Percentiles rank a stretch among this genome's conserved stretches.
These are phyloP conservation scores for Mustelus asterias DNA, from an alignment of 2,113 vertebrate genomes.

Conservation along the genomic window DNA sequence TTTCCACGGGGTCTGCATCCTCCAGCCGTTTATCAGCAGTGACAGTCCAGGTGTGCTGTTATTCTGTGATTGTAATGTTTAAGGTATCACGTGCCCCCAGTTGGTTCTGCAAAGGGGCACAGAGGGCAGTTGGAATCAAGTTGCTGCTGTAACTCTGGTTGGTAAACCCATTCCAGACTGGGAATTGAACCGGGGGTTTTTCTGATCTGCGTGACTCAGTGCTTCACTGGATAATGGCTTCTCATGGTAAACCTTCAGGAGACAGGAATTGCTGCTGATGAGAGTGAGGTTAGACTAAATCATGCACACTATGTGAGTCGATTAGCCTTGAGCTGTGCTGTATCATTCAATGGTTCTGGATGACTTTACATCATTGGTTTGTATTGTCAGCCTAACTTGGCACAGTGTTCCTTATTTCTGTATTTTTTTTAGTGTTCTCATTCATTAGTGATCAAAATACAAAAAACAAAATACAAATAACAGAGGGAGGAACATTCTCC, in stretches of 20 bases:
- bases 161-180: background rate
- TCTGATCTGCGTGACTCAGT: background rate
- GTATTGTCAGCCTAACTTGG: background rate
- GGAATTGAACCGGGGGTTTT: background rate
- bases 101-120: background rate
- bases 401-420: background rate
- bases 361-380: background rate
- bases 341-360: background rate
- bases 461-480: background rate
- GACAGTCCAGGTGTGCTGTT: too few relatives aligned
- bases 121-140: background rate
- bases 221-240: background rate
- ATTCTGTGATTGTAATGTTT: too few relatives aligned
- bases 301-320: background rate
- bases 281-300: background rate
- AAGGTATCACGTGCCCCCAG: too few relatives aligned
- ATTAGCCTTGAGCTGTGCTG: background rate
- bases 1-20: too few relatives aligned
- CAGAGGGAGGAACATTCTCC: background rate
- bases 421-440: background rate
- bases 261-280: background rate
- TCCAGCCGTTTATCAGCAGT: too few relatives aligned
- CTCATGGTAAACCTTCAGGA: background rate
- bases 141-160: background rate
- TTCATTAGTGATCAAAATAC: background rate